phyloP scores from a whole-genome alignment of 2,888 invertebrate genomes.

The Trimorus sp. region DNA sequence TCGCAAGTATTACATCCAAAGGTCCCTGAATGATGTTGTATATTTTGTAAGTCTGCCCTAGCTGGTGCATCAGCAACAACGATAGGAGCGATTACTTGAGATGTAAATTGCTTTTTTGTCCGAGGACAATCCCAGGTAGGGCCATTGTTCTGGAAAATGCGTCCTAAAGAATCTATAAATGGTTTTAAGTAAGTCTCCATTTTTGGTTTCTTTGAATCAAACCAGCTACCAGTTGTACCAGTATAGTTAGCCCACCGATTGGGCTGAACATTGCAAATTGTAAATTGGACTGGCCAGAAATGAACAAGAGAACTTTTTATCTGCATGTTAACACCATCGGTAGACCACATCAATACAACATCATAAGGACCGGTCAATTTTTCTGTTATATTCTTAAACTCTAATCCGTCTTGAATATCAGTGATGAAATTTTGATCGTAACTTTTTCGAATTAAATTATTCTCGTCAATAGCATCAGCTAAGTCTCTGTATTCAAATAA shows the following conservation, averaged over 20 bases:
- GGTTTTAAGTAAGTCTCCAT: constrained; percentile 34
- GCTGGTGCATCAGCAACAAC: constrained; percentile 32
- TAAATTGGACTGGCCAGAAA: constrained; percentile 39
- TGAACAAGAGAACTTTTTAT: constrained; percentile 20
- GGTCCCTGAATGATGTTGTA: constrained; percentile 21
- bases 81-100: constrained; percentile 42
- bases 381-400: no score
- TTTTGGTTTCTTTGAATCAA: constrained; percentile 25
- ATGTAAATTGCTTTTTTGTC: background rate
- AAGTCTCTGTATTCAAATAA: no score
- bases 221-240: constrained; percentile 32
- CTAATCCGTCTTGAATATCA: constrained; percentile 33
- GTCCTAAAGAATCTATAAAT: constrained; percentile 17
- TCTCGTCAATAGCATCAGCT: no score
- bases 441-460: no score
- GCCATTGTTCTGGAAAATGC: constrained; percentile 23
- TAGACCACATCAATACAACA: constrained; percentile 31
- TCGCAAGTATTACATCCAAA: constrained; percentile 22
- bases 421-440: no score
- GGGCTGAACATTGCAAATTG: constrained; percentile 25
- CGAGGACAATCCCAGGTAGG: constrained; percentile 30
- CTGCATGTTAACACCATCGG: constrained; percentile 21
- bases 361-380: no score
- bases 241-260: constrained; percentile 16
- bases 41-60: constrained; percentile 44